These are phyloP conservation scores for Sminthopsis crassicaudata DNA, from an alignment of 2,113 vertebrate species.

Conservation along the genomic window DNA sequence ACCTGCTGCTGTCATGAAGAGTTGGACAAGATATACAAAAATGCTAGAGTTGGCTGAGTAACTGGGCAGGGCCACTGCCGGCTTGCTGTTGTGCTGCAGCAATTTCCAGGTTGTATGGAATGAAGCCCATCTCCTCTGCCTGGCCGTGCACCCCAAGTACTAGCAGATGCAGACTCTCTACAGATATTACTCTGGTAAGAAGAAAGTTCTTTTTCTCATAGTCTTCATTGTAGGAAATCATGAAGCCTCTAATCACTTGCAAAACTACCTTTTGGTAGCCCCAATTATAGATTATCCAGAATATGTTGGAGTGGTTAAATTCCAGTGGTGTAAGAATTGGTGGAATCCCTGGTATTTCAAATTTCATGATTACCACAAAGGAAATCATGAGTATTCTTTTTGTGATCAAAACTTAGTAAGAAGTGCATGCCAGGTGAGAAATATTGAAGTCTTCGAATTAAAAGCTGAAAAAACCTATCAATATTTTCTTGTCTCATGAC, in stretches of 20 bases:
- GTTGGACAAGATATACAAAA: no score
- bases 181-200: slow-evolving; percentile 98
- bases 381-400: slow-evolving; percentile 96
- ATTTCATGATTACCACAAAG: slow-evolving; percentile 94
- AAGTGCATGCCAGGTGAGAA: slow-evolving; percentile 96
- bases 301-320: slow-evolving; percentile 95
- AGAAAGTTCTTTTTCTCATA: slow-evolving; percentile 94
- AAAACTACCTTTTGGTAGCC: slow-evolving; percentile 96
- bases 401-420: slow-evolving; percentile 93
- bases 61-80: no score
- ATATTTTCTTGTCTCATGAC: slow-evolving; percentile 97
- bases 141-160: no score
- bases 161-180: no score
- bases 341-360: slow-evolving; percentile 98
- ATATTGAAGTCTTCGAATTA: slow-evolving; percentile 96
- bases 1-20: no score
- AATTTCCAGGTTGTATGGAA: no score
- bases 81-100: no score
- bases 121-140: no score
- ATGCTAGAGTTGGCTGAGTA: no score
- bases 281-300: slow-evolving; percentile 98
- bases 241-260: slow-evolving; percentile 96
- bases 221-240: slow-evolving; percentile 98
- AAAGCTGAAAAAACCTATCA: slow-evolving; percentile 95
- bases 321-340: slow-evolving; percentile 94